These are phyloP conservation scores for Pseudocheirus occidentalis DNA, from an alignment of 2,797 vertebrate species.

Conservation along the genomic window DNA sequence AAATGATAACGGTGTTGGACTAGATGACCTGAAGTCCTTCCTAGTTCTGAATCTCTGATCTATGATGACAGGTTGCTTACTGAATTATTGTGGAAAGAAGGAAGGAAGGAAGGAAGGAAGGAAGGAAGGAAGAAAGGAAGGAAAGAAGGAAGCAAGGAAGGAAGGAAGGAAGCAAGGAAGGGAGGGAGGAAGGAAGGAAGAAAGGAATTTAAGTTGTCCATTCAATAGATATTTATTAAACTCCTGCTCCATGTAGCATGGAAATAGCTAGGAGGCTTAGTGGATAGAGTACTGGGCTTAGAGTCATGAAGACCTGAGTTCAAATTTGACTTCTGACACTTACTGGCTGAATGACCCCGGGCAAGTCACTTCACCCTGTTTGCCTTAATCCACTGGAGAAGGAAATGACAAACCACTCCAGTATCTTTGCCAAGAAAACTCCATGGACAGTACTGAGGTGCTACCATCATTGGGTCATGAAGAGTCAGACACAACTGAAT, in stretches of 20 bases:
- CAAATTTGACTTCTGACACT: not conserved
- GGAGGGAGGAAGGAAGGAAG: not conserved
- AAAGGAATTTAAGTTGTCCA: not conserved
- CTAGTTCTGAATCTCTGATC: not conserved
- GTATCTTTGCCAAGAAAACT: not conserved
- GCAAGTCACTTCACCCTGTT: not conserved
- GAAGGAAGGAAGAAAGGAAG: too few relatives aligned
- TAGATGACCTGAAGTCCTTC: not conserved
- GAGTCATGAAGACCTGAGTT: not conserved
- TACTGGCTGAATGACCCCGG: not conserved
- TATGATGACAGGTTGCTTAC: not conserved
- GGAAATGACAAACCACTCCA: not conserved
- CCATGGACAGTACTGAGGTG: not conserved
- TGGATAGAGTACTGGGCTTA: not conserved
- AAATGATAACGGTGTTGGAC: not conserved
- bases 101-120: too few relatives aligned
- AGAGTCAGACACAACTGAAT: not conserved
- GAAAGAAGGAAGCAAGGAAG: not conserved
- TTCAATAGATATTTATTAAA: not conserved
- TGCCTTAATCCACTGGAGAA: not conserved
- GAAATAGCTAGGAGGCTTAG: not conserved
- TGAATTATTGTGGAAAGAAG: not conserved
- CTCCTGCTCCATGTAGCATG: not conserved
- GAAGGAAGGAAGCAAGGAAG: not conserved
- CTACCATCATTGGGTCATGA: not conserved